phyloP scores from a whole-genome alignment of 2,888 invertebrate species.

The Agriopis aurantiaria region DNA sequence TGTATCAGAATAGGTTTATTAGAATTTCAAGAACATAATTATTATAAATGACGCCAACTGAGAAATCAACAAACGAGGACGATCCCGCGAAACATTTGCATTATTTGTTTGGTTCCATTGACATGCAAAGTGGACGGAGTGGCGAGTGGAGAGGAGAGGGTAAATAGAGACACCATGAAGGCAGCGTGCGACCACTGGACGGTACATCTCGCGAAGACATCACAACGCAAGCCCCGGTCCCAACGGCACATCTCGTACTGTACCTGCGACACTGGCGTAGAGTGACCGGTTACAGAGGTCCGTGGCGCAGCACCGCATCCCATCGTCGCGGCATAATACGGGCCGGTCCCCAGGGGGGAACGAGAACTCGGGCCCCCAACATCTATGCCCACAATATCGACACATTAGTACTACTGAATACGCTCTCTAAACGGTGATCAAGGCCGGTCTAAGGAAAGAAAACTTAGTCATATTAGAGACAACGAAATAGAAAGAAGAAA shows the following conservation, averaged over 20 bases:
- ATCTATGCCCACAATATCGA: constrained; percentile 84
- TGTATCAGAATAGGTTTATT: neutral
- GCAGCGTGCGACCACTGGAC: constrained; percentile 40
- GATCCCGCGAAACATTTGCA: constrained; percentile 40
- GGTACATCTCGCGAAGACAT: constrained; percentile 70
- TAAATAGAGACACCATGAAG: constrained; percentile 48
- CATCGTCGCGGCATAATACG: constrained; percentile 86
- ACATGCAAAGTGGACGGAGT: constrained; percentile 56
- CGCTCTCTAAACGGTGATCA: constrained; percentile 73
- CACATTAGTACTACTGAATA: constrained; percentile 58
- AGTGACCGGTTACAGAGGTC: constrained; percentile 89
- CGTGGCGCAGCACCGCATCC: constrained; percentile 88
- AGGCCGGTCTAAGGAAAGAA: constrained; percentile 77
- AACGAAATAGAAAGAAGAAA: constrained; percentile 61
- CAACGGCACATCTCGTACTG: constrained; percentile 72
- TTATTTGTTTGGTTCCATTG: constrained; percentile 48
- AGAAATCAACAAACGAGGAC: constrained; percentile 39
- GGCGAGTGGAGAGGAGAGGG: constrained; percentile 15
- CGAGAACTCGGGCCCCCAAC: constrained; percentile 85
- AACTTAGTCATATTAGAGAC: constrained; percentile 73
- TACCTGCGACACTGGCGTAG: constrained; percentile 70
- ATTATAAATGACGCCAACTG: constrained; percentile 14
- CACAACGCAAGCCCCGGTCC: constrained; percentile 78
- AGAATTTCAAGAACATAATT: neutral
- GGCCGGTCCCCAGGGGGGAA: constrained; percentile 88